Evolutionary conservation across 1,140 invertebrate species (phyloP), one percentile per base, ranked within the genome.

Genomic region (Caligus rogercresseyi): DNA sequence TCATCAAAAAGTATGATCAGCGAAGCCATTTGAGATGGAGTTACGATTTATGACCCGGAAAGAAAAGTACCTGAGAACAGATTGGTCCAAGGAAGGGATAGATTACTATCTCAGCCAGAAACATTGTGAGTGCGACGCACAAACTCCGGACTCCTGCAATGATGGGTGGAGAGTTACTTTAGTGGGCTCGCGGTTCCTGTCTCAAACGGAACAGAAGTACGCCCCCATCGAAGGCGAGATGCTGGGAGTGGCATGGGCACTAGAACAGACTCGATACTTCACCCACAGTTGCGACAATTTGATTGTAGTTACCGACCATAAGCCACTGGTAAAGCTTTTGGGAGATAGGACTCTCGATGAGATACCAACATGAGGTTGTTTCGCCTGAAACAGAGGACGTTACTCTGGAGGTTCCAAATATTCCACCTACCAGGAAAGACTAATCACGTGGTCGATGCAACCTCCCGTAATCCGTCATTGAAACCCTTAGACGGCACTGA

Each of bases 211-310:
- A 52, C 20, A 21, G 14, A 24, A 23, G 15, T 64, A 20, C 18
- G 31, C 18, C 24, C 2, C 62, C 2, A n/a, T 64, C 1, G 26
- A 64, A 21, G 63, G 64, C 1, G 63, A 64, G 43, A 53, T 60
- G 1, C 57, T 65, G 1, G 64, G 57, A 4, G 21, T 65, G 16
- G 64, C 63, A n/a, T 65, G 62, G 64, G 31, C 55, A 11, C 51
- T 65, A 13, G 3, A 21, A 2, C 56, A 65, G n/a, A 51, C 64
- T 1, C 55, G 63, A 1, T n/a, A 24, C 1, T 65, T 65, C 64
- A 31, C 23, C 20, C 64, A 52, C 0, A 20, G 63, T 18, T 65
- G 19, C 24, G 19, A 24, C n/a, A 54, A 66, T n/a, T 25, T 54
- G 3, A 3, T 7, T 2, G 16, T 56, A 4, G 19, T 61, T 23